Percentiles rank a stretch among this genome's conserved stretches.
Evolutionary conservation across 2,113 vertebrate species (phyloP).

Genomic region (Trematomus loennbergii): DNA sequence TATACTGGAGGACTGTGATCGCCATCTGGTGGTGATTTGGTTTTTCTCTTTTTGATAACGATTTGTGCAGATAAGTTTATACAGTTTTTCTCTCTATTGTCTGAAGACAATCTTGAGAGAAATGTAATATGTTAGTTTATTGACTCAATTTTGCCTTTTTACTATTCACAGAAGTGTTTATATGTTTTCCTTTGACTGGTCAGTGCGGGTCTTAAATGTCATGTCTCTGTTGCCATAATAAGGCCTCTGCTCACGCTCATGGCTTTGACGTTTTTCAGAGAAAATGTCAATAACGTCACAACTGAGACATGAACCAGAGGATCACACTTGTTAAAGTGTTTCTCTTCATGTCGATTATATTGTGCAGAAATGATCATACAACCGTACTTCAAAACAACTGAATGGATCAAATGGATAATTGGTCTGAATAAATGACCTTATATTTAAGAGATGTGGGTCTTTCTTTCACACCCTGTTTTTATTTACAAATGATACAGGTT

Average conservation of each 20-base stretch:
- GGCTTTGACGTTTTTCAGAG: not conserved
- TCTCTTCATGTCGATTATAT: not conserved
- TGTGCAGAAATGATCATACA: not conserved
- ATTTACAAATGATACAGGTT: no score
- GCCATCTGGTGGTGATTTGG: no score
- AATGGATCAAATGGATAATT: not conserved
- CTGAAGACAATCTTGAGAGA: no score
- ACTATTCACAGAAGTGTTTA: no score
- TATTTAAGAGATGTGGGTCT: not conserved
- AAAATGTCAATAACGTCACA: conserved; percentile 3
- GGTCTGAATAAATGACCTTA: not conserved
- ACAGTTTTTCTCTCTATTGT: no score
- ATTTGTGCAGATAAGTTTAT: no score
- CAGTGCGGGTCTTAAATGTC: conserved; percentile 16
- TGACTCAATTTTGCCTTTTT: no score
- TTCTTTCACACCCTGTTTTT: no score
- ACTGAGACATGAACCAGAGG: not conserved
- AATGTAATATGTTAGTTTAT: no score
- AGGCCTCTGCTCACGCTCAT: not conserved
- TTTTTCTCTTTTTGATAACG: no score
- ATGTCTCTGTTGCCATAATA: conserved; percentile 33
- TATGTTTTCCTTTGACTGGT: not conserved
- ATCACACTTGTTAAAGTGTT: not conserved
- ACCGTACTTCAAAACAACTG: not conserved
- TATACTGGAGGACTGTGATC: no score